Conservation (phyloP, 2,888 invertebrate genomes). For the Coleophora deauratella region DNA sequence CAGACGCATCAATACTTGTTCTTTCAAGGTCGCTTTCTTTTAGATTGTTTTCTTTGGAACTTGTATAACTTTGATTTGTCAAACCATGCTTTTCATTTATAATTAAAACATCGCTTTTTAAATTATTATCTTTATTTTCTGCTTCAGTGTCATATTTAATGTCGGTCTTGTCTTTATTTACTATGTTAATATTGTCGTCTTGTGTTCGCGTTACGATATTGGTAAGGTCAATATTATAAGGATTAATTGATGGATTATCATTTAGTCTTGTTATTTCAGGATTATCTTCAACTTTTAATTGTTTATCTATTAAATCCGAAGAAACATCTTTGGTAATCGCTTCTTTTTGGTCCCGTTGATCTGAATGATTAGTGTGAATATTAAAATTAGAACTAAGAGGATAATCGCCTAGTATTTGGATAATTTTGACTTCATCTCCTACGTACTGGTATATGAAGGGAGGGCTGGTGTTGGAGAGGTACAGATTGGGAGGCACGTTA, state of each 20-base stretch:
- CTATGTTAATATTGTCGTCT: no score
- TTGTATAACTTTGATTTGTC: conserved; percentile 12
- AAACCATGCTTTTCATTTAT: conserved; percentile 11
- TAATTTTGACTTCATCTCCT: conserved; percentile 58
- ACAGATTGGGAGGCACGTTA: conserved; percentile 44
- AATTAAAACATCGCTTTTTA: conserved; percentile 7
- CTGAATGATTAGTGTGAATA: conserved; percentile 36
- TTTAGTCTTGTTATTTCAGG: no score
- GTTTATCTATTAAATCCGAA: no score
- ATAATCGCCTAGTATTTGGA: conserved; percentile 58
- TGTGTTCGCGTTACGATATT: no score
- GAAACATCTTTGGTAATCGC: conserved; percentile 20
- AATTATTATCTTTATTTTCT: conserved; percentile 14
- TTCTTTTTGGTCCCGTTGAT: conserved; percentile 39
- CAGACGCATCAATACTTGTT: conserved; percentile 30
- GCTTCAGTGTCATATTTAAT: no score
- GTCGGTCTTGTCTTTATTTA: no score
- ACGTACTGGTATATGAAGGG: conserved; percentile 63
- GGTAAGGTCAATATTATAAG: no score
- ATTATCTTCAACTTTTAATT: no score
- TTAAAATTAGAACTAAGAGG: conserved; percentile 39
- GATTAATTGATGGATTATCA: no score
- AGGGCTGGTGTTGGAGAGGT: conserved; percentile 57
- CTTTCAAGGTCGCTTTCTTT: conserved; percentile 18
- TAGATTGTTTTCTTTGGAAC: conserved; percentile 8